Base-by-base conservation (phyloP, 2,888 invertebrate species). In the Cyrtodaria siliqua region DNA sequence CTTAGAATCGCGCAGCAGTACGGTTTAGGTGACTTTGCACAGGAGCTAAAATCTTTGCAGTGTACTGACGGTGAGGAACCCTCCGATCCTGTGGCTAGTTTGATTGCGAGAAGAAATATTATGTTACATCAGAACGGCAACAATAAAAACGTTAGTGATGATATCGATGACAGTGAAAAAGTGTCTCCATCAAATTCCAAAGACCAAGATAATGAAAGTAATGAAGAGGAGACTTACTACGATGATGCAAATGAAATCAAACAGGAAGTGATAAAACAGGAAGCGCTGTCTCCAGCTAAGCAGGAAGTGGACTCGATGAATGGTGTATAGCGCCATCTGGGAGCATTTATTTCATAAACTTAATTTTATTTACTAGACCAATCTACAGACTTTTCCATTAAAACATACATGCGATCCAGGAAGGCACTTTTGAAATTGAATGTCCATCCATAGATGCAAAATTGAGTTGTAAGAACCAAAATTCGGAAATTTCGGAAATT, bases 1-100 rank as follows among this genome's bases (percentile, higher is more conserved):
- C 89, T 94, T 66, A 89, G 94, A 60, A 93, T 94, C 63, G 93
- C 93, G 33, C 89, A 91, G 74, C 91, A 91, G 76, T 92, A 90
- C 55, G 92, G 92, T n/a, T 85, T 92, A 83, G 86, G 87, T 2
- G 92, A 91, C 60, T 91, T 92, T 68, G 92, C 91, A 4, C 80
- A 88, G 73, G 91, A 92, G 63, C 72, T 92, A 9, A 86, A 86
- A 56, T 87, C 84, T 14, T 63, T 90, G 66, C 84, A 88, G 64
- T 82, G 68, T n/a, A 59, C 33, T 12, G 74, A 72, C 18, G 63
- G 63, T 3, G 76, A 64, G 3, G 78, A 74, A 9, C n/a, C 16
- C 4, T 4, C 6, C 8, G 44, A 44, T 9, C n/a, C 4, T 4
- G 40, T 12, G 16, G n/a, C n/a, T n/a, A n/a, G n/a, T n/a, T 33